Percentiles rank a stretch among this genome's conserved stretches.
Conservation (phyloP, 2,797 vertebrate genomes). For the Hybognathus amarus region DNA sequence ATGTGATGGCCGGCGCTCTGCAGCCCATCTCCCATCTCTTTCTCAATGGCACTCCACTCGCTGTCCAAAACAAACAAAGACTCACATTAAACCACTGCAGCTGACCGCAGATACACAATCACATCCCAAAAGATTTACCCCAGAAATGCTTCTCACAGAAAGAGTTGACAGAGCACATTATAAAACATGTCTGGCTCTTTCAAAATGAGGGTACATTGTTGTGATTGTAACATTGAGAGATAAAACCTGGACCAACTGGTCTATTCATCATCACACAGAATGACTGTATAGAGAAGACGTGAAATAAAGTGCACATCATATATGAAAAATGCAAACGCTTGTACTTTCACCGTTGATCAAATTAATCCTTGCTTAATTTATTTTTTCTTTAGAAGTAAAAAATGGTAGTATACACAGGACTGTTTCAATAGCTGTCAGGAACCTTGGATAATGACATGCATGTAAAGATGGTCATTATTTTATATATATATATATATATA, state of each 20-base stretch:
- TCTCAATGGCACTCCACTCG: constrained; percentile 97
- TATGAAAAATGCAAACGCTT: not conserved
- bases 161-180: constrained; percentile 16
- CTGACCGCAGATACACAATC: not conserved
- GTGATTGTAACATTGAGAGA: constrained; percentile 2
- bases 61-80: constrained; percentile 75
- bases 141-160: constrained; percentile 15
- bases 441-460: not conserved
- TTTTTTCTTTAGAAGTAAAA: not conserved
- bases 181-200: constrained; percentile 25
- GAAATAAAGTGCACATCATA: not conserved
- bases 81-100: constrained; percentile 8
- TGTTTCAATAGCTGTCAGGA: not conserved
- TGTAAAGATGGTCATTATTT: not conserved
- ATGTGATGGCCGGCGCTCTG: constrained; percentile 99
- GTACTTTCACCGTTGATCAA: not conserved
- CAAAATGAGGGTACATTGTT: not conserved
- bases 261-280: not conserved
- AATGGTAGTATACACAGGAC: not conserved
- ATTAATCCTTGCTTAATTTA: not conserved
- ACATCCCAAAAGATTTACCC: constrained; percentile 5
- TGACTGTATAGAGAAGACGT: not conserved
- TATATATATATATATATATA: too few species aligned
- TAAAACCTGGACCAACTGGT: not conserved
- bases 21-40: constrained; percentile 95